Conservation (phyloP, 2,797 vertebrate genomes). For the Helarctos malayanus region DNA sequence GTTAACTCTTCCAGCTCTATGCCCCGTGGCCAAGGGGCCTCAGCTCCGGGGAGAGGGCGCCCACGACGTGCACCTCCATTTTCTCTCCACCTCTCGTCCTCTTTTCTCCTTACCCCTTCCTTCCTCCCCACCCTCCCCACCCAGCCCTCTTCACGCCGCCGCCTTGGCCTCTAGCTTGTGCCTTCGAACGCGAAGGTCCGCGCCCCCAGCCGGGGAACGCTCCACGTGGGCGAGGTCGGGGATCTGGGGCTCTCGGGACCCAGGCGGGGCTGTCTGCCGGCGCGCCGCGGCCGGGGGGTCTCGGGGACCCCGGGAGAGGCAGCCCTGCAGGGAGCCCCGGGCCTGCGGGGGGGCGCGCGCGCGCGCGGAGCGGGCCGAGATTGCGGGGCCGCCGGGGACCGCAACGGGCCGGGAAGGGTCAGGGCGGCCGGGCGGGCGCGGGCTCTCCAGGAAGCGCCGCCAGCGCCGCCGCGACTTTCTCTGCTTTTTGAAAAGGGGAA, state of each 20-base stretch:
- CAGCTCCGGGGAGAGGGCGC: not conserved
- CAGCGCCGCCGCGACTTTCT: not conserved
- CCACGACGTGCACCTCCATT: not conserved
- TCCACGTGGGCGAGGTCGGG: not conserved
- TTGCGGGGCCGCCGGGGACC: not conserved
- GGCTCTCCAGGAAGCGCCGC: conserved; percentile 64
- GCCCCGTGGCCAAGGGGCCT: not conserved
- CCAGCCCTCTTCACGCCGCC: not conserved
- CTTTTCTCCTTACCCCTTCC: not conserved
- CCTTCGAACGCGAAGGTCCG: not conserved
- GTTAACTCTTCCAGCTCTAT: not conserved
- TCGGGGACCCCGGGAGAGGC: not conserved
- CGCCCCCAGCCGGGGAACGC: not conserved
- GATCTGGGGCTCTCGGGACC: not conserved
- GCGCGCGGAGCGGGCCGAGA: not conserved
- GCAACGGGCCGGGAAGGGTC: not conserved
- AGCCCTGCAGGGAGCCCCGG: not conserved
- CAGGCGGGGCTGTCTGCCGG: not conserved
- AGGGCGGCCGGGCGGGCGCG: not conserved
- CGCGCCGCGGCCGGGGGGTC: not conserved
- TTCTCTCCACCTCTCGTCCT: conserved; percentile 39
- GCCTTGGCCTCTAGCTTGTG: not conserved
- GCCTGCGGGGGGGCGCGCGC: not conserved
- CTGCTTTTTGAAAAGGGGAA: conserved; percentile 49
- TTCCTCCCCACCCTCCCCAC: not conserved